phyloP scores from a whole-genome alignment of 2,888 invertebrate genomes.

The Therioaphis trifolii region DNA sequence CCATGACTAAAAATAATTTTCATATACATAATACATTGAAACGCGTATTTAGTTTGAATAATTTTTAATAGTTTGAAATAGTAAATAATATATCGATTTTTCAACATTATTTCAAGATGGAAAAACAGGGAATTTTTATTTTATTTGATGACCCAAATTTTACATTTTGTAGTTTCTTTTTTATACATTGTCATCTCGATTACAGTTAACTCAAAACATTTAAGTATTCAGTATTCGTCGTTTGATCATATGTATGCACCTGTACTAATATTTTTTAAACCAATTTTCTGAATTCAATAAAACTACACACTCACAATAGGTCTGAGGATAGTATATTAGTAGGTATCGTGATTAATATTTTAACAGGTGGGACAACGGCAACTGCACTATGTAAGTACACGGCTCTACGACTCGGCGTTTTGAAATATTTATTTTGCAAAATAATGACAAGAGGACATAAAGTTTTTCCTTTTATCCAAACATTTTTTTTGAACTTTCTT shows the following conservation, averaged over 20 bases:
- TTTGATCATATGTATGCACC: background rate
- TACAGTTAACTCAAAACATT: background rate
- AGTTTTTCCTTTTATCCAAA: background rate
- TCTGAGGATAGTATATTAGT: no score
- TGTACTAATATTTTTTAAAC: background rate
- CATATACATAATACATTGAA: no score
- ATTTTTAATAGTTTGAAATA: no score
- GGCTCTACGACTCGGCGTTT: background rate
- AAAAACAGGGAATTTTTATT: no score
- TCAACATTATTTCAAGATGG: no score
- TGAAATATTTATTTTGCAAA: background rate
- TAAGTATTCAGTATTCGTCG: background rate
- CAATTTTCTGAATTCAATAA: background rate
- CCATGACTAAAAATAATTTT: no score
- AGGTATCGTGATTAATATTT: background rate
- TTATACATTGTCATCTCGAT: no score
- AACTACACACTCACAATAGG: background rate
- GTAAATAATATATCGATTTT: no score
- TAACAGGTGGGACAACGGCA: slow-evolving; percentile 6
- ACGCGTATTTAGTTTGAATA: no score
- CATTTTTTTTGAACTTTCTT: slow-evolving; percentile 23
- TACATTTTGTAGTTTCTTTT: no score
- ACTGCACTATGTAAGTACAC: background rate
- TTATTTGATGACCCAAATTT: no score
- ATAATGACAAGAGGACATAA: background rate